Evolutionary conservation across 2,113 vertebrate species (phyloP).

Genomic region (Melanostigma gelatinosum): DNA sequence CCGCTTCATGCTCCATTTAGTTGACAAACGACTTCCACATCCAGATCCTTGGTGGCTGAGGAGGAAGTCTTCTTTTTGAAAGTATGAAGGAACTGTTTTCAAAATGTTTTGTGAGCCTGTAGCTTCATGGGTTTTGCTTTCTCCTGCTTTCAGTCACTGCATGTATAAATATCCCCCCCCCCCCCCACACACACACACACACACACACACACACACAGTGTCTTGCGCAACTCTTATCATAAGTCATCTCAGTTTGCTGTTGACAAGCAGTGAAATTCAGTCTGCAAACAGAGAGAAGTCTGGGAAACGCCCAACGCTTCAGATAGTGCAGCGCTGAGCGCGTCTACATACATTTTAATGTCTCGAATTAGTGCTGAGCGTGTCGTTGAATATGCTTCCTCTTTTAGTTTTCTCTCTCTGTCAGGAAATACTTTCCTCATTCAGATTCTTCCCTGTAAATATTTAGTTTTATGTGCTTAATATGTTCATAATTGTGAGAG

Average conservation of each 20-base stretch:
- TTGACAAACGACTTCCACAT: conserved; percentile 38
- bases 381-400: not conserved
- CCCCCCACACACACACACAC: conserved; percentile 7
- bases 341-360: conserved; percentile 16
- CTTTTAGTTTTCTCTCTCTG: not conserved
- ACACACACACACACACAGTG: conserved; percentile 9
- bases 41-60: conserved; percentile 13
- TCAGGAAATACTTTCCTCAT: not conserved
- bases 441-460: not conserved
- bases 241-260: conserved; percentile 52
- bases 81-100: conserved; percentile 21
- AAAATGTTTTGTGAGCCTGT: conserved; percentile 28
- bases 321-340: conserved; percentile 2
- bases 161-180: conserved; percentile 37
- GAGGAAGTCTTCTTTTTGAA: not conserved
- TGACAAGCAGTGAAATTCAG: conserved; percentile 59
- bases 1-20: not conserved
- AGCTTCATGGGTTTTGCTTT: conserved; percentile 33
- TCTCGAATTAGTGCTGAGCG: not conserved
- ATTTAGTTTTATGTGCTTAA: not conserved
- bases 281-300: conserved; percentile 48
- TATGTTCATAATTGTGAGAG: not conserved
- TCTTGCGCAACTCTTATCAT: conserved; percentile 48
- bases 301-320: conserved; percentile 22
- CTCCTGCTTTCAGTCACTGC: conserved; percentile 20